Evolutionary conservation across 2,888 invertebrate genomes (phyloP), one percentile per base, ranked within the genome.

Genomic region (Drosophila anomelani): DNA sequence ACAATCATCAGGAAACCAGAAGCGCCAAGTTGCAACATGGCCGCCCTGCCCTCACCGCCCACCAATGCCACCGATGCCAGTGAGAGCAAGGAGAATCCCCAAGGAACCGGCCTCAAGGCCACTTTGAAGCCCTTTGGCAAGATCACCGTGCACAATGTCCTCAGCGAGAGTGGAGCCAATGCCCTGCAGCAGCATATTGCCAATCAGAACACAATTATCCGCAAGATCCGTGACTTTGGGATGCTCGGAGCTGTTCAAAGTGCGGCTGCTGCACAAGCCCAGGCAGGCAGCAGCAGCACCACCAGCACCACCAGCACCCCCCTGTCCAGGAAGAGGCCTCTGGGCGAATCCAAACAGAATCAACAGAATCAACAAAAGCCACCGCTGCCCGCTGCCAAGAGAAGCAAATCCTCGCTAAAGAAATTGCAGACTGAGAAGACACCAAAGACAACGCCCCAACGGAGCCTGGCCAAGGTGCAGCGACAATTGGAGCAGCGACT

Each of bases 141-240:
- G 71, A 91, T 92, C 23, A 92, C 89, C 26, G 91, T 92, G 5
- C 90, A 92, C 72, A 92, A 88, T 80, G 91, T 90, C 36, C 77
- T 90, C 23, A 91, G 85, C 69, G 91, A 91, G 59, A 91, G 78
- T 43, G 90, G 87, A 55, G 76, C 80, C 41, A 91, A 91, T 51
- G 78, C 89, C 44, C 57, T 85, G 59, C 79, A 90, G 44, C 80
- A 80, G 70, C 77, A 90, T 47, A 89, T 89, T 36, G 88, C 83
- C 69, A 89, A 89, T 74, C 90, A 87, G 26, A 91, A 92, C 64
- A 88, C 92, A 15, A 92, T 92, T 32, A 91, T 92, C 8, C 90
- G 91, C 7, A 92, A 92, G 74, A 92, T 92, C 56, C 91, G 91
- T 57, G 92, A 92, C 67, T 91, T 92, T 61, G 92, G 92, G 34